Base-by-base conservation (phyloP, 2,888 invertebrate genomes). In the Liodrosophila aerea region DNA sequence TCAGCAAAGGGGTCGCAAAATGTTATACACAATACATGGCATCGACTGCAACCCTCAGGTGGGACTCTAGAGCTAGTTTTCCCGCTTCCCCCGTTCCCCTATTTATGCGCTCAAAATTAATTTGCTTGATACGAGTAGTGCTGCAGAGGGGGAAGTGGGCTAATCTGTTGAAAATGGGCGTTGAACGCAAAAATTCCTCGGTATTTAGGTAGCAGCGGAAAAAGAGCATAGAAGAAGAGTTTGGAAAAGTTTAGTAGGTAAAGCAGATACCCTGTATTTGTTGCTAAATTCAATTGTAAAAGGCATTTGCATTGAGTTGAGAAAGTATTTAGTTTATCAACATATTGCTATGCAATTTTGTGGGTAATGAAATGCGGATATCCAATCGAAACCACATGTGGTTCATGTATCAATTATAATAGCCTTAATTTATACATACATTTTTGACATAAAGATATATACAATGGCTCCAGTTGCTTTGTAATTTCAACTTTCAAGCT, bases 121-220 rank as follows among this genome's bases (percentile, higher is more conserved):
- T 72, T 78, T 66, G 51, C 36, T 47, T 22, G n/a, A 22, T 22
- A 34, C n/a, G n/a, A n/a, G n/a, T n/a, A n/a, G n/a, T 50, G 36
- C 39, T 43, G 11, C 41, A 30, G 40, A 52, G 27, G 53, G 67
- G 76, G 57, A 33, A 54, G 22, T 22, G 2, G 5, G 64, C 66
- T 80, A 81, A 81, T 74, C 85, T 74, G 60, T 44, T 45, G 43
- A 44, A 64, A 81, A 81, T 77, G 68, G 78, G 82, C 85, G 82
- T 85, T 85, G 64, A 84, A 81, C 80, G 82, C 86, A 81, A 74
- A 85, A 85, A 81, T 86, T 86, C 81, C 86, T 69, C 64, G 81
- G 78, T 71, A 86, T 86, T 81, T 81, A 86, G 85, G 41, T 15
- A 31, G 27, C 7, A 30, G 9, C 3, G 27, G 2, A 18, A 13